phyloP scores from a whole-genome alignment of 2,888 invertebrate genomes.

The Hetaerina titia region DNA sequence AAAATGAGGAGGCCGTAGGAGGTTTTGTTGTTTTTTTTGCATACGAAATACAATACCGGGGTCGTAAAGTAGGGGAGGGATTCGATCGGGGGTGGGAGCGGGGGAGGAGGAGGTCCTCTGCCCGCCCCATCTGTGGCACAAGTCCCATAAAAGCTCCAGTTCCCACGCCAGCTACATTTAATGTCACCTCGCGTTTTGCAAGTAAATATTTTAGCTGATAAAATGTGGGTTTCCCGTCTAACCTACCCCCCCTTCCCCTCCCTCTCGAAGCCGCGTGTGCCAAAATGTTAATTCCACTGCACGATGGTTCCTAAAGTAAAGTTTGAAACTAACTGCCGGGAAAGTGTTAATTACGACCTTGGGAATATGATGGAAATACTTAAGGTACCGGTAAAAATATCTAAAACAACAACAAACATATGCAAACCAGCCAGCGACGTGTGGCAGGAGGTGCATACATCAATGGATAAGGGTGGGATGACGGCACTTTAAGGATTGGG shows the following conservation, averaged over 20 bases:
- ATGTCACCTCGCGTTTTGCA: background rate
- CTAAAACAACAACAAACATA: too few relatives aligned
- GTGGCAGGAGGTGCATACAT: too few relatives aligned
- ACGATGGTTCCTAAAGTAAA: background rate
- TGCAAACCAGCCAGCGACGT: too few relatives aligned
- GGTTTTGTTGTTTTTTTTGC: background rate
- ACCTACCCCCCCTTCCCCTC: background rate
- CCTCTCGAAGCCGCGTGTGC: background rate
- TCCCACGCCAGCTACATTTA: background rate
- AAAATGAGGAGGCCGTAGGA: background rate
- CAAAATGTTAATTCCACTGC: background rate
- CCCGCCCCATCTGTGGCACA: background rate
- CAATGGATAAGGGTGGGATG: too few relatives aligned
- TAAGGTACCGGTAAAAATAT: too few relatives aligned
- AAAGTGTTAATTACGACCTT: background rate
- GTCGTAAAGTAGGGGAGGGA: background rate
- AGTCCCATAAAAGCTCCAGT: background rate
- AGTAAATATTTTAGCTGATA: slow-evolving; percentile 1
- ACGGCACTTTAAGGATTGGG: too few relatives aligned
- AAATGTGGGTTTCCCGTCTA: background rate
- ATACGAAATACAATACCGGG: background rate
- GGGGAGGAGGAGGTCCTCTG: background rate
- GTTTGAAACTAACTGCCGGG: background rate
- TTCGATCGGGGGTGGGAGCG: background rate
- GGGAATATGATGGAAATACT: too few relatives aligned